A percentile compares a stretch with the other conserved stretches of the same genome.
Conservation (phyloP, 1,140 invertebrate species). For the Drosophila kikkawai region DNA sequence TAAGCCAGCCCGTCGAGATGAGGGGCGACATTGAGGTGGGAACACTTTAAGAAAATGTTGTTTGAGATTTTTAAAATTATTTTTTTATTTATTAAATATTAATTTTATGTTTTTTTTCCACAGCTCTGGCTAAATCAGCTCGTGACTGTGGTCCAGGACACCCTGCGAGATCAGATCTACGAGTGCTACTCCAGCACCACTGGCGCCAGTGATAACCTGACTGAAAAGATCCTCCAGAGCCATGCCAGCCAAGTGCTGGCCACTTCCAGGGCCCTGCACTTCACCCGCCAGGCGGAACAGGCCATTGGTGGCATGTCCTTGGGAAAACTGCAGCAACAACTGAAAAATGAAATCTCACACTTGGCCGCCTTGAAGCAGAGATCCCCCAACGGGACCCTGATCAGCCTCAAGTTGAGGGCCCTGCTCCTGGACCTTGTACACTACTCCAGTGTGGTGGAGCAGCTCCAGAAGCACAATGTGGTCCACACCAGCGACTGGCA, state of each 20-base stretch:
- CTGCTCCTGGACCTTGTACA: slow-evolving; percentile 98
- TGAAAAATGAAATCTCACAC: slow-evolving; percentile 78
- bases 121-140: slow-evolving; percentile 93
- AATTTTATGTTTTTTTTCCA: not conserved
- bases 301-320: slow-evolving; percentile 90
- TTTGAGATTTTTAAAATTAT: not conserved
- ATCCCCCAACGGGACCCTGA: slow-evolving; percentile 41
- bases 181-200: slow-evolving; percentile 88
- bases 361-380: slow-evolving; percentile 67
- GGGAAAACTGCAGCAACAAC: slow-evolving; percentile 85
- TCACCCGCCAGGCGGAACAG: slow-evolving; percentile 93
- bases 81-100: not conserved
- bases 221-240: slow-evolving; percentile 89
- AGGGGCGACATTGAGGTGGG: slow-evolving; percentile 92
- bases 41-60: not conserved
- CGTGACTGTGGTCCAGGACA: slow-evolving; percentile 92
- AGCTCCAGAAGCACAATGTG: slow-evolving; percentile 90
- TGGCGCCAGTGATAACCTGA: slow-evolving; percentile 75
- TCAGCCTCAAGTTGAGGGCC: slow-evolving; percentile 88
- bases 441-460: slow-evolving; percentile 93
- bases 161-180: slow-evolving; percentile 89
- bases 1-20: slow-evolving; percentile 92
- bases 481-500: slow-evolving; percentile 91
- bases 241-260: slow-evolving; percentile 95
- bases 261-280: slow-evolving; percentile 89